These are phyloP conservation scores for Cantharis rufa DNA, from an alignment of 2,888 invertebrate genomes.

Conservation along the genomic window DNA sequence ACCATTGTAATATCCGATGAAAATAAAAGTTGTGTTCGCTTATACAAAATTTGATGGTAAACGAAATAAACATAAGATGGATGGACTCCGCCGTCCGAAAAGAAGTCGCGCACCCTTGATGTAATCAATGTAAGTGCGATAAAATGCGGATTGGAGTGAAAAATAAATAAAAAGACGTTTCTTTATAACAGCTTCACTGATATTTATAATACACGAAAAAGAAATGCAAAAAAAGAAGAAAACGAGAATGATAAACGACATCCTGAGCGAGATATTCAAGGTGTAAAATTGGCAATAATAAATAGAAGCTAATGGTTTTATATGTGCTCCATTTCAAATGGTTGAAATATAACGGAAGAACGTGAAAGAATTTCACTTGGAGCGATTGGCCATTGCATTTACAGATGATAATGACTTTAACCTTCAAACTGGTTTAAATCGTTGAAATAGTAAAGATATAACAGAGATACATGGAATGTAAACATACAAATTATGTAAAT, in stretches of 20 bases:
- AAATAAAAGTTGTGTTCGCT: neutral
- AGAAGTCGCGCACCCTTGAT: neutral
- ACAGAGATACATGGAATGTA: constrained; percentile 13
- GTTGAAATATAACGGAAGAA: constrained; percentile 7
- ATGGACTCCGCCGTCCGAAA: neutral
- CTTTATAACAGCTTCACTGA: neutral
- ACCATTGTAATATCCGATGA: neutral
- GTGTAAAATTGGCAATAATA: constrained; percentile 10
- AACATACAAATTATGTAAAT: constrained; percentile 17
- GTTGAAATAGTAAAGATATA: constrained; percentile 3
- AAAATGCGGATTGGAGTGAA: neutral
- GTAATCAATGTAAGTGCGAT: neutral
- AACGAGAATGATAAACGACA: neutral
- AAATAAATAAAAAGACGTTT: neutral
- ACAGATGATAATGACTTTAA: constrained; percentile 10
- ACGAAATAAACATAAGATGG: neutral
- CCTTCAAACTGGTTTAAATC: constrained; percentile 9
- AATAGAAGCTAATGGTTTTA: constrained; percentile 15
- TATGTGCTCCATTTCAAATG: constrained; percentile 6
- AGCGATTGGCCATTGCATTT: constrained; percentile 8
- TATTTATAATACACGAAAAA: neutral
- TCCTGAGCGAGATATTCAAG: neutral
- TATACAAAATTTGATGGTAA: neutral
- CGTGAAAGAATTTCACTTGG: constrained; percentile 5
- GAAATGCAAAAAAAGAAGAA: neutral